Evolutionary conservation across 1,140 invertebrate species (phyloP), one percentile per base, ranked within the genome.

Genomic region (Diploscapter pachys): DNA sequence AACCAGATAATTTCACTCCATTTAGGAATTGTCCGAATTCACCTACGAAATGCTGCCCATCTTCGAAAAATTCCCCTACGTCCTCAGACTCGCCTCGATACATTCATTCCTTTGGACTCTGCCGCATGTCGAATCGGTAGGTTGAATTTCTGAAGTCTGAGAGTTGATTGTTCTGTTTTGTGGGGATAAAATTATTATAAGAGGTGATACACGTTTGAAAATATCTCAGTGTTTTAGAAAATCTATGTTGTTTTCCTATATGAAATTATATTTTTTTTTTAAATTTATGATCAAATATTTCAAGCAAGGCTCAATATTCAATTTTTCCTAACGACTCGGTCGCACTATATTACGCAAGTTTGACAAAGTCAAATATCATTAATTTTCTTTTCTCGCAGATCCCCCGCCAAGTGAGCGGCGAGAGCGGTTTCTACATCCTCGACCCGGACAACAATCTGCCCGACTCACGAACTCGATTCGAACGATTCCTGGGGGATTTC

Each of bases 361-460:
- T 31, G 31, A 31, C 31, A 31, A 31, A 31, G 31, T 31, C 31
- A 31, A 31, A 31, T 31, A 31, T 31, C 31, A 31, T 31, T 31
- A 1, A 31, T 31, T 31, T 31, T 31, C 31, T 59, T 4, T 66
- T 56, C 6, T 48, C 79, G n/a, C 64, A 81, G 79, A 69, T 84
- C 4, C 82, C 82, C 0, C 81, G 73, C 55, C 56, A 62, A 13
- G 80, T 84, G 11, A 67, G 84, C 55, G 75, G 73, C 4, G 61
- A 76, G 13, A 84, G 81, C 49, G 78, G 81, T 9, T 83, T 73
- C 54, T 83, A 82, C 56, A 75, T 83, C 31, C 64, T 83, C 11
- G 81, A 83, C 73, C 82, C 82, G n/a, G 78, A 81, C 56, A 80
- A 80, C 3, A 80, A 84, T 77, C 63, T 83, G n/a, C 62, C 49